phyloP scores from a whole-genome alignment of 2,797 vertebrate species.

The Macrochelys suwanniensis region DNA sequence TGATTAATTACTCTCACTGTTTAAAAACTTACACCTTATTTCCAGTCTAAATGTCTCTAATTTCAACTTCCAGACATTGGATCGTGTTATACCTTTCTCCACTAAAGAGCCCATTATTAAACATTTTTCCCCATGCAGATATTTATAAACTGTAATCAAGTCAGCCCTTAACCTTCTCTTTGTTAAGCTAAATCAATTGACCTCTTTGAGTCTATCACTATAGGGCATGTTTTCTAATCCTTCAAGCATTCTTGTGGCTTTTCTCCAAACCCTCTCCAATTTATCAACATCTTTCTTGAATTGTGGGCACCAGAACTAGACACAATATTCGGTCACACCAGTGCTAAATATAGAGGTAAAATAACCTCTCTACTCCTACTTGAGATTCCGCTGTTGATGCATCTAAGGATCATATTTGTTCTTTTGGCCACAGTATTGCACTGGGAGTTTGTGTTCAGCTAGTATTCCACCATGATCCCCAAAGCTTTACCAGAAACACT shows the following conservation, averaged over 20 bases:
- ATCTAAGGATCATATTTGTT: neutral
- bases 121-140: neutral
- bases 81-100: neutral
- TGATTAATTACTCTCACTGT: neutral
- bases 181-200: neutral
- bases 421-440: neutral
- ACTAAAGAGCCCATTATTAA: neutral
- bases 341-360: neutral
- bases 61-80: neutral
- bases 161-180: neutral
- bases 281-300: neutral
- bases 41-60: neutral
- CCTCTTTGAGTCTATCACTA: neutral
- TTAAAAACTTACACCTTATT: neutral
- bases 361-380: neutral
- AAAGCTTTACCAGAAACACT: neutral
- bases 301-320: neutral
- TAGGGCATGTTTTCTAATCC: neutral
- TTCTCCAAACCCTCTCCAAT: neutral
- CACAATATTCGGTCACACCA: neutral
- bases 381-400: neutral
- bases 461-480: neutral
- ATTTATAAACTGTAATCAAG: neutral
- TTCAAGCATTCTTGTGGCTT: neutral
- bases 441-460: neutral